Evolutionary conservation across 2,797 vertebrate species (phyloP).

Genomic region (Agapornis canus): DNA sequence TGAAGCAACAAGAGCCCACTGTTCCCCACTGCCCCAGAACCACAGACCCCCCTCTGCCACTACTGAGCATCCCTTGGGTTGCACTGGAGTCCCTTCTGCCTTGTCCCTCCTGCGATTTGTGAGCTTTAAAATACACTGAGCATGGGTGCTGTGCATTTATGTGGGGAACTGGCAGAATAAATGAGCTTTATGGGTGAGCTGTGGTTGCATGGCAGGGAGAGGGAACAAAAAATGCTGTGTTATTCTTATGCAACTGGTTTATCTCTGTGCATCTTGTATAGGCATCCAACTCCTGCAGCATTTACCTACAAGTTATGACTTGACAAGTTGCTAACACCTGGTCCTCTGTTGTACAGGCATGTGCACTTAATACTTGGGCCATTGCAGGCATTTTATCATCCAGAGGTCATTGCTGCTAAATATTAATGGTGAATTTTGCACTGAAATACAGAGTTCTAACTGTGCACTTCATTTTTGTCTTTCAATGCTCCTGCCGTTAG

Average conservation of each 20-base stretch:
- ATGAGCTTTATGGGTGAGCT: not conserved
- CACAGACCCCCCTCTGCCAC: too few species aligned
- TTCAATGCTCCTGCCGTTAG: constrained; percentile 19
- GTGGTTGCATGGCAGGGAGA: not conserved
- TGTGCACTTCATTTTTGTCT: constrained; percentile 22
- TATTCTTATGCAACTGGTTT: not conserved
- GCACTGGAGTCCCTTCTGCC: too few species aligned
- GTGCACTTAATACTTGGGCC: not conserved
- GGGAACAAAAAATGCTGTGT: not conserved
- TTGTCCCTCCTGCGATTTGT: too few species aligned
- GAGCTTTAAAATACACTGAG: too few species aligned
- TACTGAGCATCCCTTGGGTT: too few species aligned
- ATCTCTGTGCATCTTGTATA: not conserved
- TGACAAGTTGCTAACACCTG: not conserved
- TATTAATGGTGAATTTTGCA: not conserved
- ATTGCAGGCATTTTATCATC: not conserved
- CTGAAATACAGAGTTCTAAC: constrained; percentile 13
- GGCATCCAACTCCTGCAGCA: not conserved
- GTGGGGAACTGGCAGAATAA: not conserved
- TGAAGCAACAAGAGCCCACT: not conserved
- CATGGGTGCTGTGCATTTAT: too few species aligned
- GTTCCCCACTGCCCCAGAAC: not conserved
- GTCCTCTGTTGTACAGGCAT: not conserved
- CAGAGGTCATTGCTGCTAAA: not conserved
- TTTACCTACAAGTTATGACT: not conserved